phyloP scores from a whole-genome alignment of 2,888 invertebrate genomes.

The Eucriotettix oculatus region DNA sequence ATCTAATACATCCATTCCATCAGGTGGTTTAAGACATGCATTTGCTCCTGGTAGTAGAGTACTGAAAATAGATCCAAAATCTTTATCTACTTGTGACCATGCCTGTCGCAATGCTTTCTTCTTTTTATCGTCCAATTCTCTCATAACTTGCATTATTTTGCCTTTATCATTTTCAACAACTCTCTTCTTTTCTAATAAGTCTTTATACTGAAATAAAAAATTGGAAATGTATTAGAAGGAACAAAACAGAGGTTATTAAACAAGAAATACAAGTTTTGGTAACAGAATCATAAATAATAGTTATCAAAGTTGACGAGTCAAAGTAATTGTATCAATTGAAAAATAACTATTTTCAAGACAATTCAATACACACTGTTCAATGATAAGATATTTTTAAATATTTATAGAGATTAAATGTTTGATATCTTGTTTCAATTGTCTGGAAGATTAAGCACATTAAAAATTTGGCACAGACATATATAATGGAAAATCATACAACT shows the following conservation, averaged over 20 bases:
- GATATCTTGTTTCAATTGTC: too few relatives aligned
- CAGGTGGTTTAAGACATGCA: conserved; percentile 65
- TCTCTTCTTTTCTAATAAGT: conserved; percentile 48
- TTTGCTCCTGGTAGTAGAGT: conserved; percentile 79
- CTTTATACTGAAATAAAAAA: conserved; percentile 35
- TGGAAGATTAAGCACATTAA: too few relatives aligned
- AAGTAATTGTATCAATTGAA: too few relatives aligned
- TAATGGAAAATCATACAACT: too few relatives aligned
- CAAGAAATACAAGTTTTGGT: not conserved
- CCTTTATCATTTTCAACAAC: conserved; percentile 59
- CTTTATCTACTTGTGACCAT: conserved; percentile 72
- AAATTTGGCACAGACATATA: too few relatives aligned
- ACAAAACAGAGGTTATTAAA: too few relatives aligned
- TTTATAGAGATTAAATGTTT: too few relatives aligned
- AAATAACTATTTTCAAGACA: too few relatives aligned
- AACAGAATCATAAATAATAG: too few relatives aligned
- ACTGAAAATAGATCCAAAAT: conserved; percentile 90
- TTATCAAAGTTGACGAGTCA: too few relatives aligned
- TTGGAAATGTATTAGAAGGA: not conserved
- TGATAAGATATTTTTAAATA: too few relatives aligned
- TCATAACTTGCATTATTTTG: conserved; percentile 61
- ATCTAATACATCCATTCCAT: conserved; percentile 56
- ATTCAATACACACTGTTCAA: too few relatives aligned
- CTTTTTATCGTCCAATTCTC: conserved; percentile 82
- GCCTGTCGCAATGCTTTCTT: conserved; percentile 64